Conservation (phyloP, 1,140 invertebrate species). For the Himalopsyche phryganea region DNA sequence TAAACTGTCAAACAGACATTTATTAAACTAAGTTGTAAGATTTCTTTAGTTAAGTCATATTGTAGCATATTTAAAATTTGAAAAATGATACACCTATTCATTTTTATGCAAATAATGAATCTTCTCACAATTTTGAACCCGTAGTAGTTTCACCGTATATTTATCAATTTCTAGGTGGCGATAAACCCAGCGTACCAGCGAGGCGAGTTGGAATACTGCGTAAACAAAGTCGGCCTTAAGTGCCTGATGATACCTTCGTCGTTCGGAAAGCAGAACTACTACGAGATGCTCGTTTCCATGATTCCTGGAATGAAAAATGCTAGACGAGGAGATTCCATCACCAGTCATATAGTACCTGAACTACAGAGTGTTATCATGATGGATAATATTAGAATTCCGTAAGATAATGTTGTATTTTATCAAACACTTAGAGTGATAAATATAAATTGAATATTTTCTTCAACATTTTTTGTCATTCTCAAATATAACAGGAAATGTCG, state of each 20-base stretch:
- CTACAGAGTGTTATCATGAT: constrained; percentile 54
- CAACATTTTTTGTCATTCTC: no score
- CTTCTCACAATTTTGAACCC: no score
- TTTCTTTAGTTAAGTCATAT: no score
- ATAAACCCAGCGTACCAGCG: constrained; percentile 82
- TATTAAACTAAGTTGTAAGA: no score
- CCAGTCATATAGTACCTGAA: constrained; percentile 41
- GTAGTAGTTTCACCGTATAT: no score
- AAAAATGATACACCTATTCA: no score
- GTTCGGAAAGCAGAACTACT: constrained; percentile 71
- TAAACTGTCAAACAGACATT: no score
- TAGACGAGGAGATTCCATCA: constrained; percentile 39
- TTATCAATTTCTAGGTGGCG: constrained; percentile 62
- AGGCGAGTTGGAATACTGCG: constrained; percentile 72
- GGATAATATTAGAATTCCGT: constrained; percentile 49
- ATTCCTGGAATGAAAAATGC: constrained; percentile 49
- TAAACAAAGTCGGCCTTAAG: constrained; percentile 75
- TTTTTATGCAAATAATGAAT: no score
- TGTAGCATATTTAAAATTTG: no score
- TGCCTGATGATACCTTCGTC: constrained; percentile 65
- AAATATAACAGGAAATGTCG: no score
- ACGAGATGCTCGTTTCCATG: constrained; percentile 58
- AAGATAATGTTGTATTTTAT: constrained; percentile 37
- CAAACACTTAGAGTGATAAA: no score
- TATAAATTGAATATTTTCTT: no score